Base-by-base conservation (phyloP, 2,888 invertebrate genomes). In the Lasioglossum zephyrum region DNA sequence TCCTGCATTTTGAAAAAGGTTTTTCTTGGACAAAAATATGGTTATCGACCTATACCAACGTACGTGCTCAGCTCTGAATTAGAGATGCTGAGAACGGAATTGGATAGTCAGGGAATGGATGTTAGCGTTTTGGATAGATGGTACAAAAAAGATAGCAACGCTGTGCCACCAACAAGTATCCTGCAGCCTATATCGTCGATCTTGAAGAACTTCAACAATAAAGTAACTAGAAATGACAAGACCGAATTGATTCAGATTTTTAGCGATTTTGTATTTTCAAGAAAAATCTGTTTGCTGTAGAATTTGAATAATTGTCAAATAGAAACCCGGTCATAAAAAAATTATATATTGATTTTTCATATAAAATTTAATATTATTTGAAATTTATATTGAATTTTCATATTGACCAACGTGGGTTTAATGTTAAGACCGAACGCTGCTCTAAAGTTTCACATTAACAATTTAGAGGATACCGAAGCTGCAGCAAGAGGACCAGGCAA, bases 131-230 rank as follows among this genome's bases (percentile, higher is more conserved):
- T 99, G 84, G 99, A 99, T 94, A 97, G 97, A 5, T 99, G 99
- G 99, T 99, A 99, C 95, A 97, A 98, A 93, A 98, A 98, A 95
- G 99, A 99, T 94, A 97, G 98, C 84, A 99, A 99, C 94, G 98
- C 99, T 0, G 99, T 99, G 0, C 99, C 99, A 0, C 98, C 99
- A 0, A 97, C 99, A 22, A 99, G 98, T 8, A 98, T 99, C 22
- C 96, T 99, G 41, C 99, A 99, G 94, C 99, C 99, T 0, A 99
- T 99, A 92, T 99, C 99, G 18, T 99, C 99, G 6, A 99, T 99
- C 93, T 96, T 99, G 66, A 97, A 99, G 86, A 99, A 99, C 95
- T 99, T 99, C 93, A 99, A 99, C 94, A 99, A 99, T 93, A 99
- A 99, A 97, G 99, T 98, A 69, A 36, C 36, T 36, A 11, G 22